These are phyloP conservation scores for Dicyrtomina minuta DNA, from an alignment of 2,888 invertebrate species.

Conservation along the genomic window DNA sequence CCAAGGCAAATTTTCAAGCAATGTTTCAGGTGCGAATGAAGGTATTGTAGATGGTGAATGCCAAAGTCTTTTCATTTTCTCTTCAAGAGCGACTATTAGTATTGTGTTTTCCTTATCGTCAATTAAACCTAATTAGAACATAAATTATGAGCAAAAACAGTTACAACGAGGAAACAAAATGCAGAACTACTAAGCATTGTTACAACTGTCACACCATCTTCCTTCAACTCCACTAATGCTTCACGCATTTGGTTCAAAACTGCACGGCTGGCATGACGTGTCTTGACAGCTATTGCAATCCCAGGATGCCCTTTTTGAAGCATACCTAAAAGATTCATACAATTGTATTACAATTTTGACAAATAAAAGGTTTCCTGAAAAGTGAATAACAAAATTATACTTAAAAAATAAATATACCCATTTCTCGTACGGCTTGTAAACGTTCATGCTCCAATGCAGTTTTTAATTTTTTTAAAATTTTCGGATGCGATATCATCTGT, in stretches of 20 bases:
- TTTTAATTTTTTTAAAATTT: slow-evolving; percentile 55
- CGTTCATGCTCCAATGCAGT: slow-evolving; percentile 55
- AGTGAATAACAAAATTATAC: too few relatives aligned
- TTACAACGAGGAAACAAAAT: not conserved
- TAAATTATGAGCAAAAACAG: not conserved
- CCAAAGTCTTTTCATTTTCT: slow-evolving; percentile 60
- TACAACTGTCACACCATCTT: slow-evolving; percentile 56
- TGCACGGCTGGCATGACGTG: slow-evolving; percentile 65
- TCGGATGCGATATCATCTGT: slow-evolving; percentile 58
- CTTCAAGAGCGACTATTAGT: slow-evolving; percentile 62
- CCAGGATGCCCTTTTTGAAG: slow-evolving; percentile 64
- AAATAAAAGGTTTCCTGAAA: not conserved
- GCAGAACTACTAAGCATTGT: not conserved
- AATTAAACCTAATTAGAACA: slow-evolving; percentile 59
- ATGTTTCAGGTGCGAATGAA: slow-evolving; percentile 55
- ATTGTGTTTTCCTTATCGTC: slow-evolving; percentile 64
- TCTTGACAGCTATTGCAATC: slow-evolving; percentile 68
- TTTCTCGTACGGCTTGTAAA: slow-evolving; percentile 60
- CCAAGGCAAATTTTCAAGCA: slow-evolving; percentile 53
- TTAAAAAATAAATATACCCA: too few relatives aligned
- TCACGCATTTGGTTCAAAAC: slow-evolving; percentile 65
- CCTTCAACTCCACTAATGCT: slow-evolving; percentile 62
- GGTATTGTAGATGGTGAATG: slow-evolving; percentile 51
- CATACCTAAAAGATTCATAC: slow-evolving; percentile 50
- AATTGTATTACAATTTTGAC: not conserved